Evolutionary conservation across 2,888 invertebrate genomes (phyloP), one percentile per base, ranked within the genome.

Genomic region (Rhagonycha lutea): DNA sequence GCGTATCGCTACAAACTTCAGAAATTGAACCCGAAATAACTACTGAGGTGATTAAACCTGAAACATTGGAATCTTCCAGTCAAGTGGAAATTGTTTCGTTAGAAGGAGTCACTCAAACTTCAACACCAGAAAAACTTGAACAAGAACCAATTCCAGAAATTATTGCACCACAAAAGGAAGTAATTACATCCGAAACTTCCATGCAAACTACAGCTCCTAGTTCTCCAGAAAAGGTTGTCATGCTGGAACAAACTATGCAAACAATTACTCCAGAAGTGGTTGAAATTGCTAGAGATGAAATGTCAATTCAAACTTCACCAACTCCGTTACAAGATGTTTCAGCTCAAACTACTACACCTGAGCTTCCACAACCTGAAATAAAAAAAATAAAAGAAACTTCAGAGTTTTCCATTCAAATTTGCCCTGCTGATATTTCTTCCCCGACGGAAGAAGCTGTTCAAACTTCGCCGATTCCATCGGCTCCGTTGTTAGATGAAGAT

Each of bases 1-100:
- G 88, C 73, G 83, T 83, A 24, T 87, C 89, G 61, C 89, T 91
- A 71, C 94, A 95, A 88, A 94, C 94, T 23, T 79, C 80, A 18
- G 77, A 82, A 14, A 61, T 88, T 89, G 77, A 87, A 88, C 84
- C 11, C 81, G 68, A 77, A 18, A 70, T 83, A 72, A 74, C 83
- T 76, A 23, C 28, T 12, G 26, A 14, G 23, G 76, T 80, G 70
- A 73, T 77, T 4, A 82, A 83, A 70, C 83, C 83, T 47, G 81
- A 83, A 78, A 75, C 78, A 9, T 65, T 68, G 9, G 80, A 81
- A 69, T 76, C 78, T 4, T 79, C 79, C 3, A 79, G 77, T 71
- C 80, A 79, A 71, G 79, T 81, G n/a, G 79, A 79, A 32, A 74
- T 81, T 28, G 47, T 71, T 3, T 68, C 68, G 24, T 62, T 75